phyloP scores from a whole-genome alignment of 2,113 vertebrate species.

The Ardeotis arabs region DNA sequence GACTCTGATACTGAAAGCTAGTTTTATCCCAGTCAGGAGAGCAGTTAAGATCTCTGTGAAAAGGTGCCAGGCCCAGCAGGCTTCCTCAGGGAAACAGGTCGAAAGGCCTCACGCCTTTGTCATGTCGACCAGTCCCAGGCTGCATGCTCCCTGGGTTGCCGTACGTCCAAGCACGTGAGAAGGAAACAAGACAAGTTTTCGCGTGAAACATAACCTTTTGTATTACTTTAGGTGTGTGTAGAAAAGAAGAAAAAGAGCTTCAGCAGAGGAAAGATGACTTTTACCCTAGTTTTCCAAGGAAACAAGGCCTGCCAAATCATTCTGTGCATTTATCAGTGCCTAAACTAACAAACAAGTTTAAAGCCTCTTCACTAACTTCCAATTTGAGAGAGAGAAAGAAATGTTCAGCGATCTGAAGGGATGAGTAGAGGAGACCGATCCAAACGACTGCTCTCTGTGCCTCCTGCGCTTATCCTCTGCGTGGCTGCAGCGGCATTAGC shows the following conservation, averaged over 20 bases:
- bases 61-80: neutral
- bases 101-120: neutral
- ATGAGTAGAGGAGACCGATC: neutral
- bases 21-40: neutral
- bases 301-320: neutral
- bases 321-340: rapidly evolving
- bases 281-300: neutral
- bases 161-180: rapidly evolving
- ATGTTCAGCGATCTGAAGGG: neutral
- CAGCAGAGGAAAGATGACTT: neutral
- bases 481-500: rapidly evolving
- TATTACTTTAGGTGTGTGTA: neutral
- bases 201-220: neutral
- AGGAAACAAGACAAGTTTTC: neutral
- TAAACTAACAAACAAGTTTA: neutral
- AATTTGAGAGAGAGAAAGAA: neutral
- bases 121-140: neutral
- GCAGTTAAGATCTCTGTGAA: neutral
- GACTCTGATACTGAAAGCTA: neutral
- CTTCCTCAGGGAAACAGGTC: neutral
- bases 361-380: neutral
- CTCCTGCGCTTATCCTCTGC: neutral
- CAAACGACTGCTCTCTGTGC: neutral
- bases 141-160: rapidly evolving
- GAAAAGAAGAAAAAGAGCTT: neutral